Evolutionary conservation across 1,140 invertebrate genomes (phyloP).

Genomic region (Drosophila truncata): DNA sequence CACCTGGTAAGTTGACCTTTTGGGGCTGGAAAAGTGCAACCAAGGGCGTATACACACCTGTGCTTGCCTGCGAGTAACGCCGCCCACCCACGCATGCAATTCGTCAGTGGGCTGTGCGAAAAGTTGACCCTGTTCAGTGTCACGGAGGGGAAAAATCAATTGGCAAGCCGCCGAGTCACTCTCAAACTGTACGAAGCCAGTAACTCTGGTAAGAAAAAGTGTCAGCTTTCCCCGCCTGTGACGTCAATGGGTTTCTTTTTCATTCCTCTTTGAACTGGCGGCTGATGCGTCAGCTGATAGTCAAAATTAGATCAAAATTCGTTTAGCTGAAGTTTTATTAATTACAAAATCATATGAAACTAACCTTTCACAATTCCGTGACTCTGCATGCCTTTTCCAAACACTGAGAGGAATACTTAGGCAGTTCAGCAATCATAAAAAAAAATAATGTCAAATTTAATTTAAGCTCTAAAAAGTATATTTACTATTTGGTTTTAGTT

Average conservation of each 20-base stretch:
- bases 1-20: slow-evolving; percentile 89
- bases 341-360: slow-evolving; percentile 4
- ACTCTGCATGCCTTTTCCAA: slow-evolving; percentile 4
- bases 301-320: slow-evolving; percentile 2
- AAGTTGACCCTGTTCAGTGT: slow-evolving; percentile 75
- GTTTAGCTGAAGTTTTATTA: slow-evolving; percentile 10
- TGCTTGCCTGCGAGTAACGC: slow-evolving; percentile 8
- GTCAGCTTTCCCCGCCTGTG: slow-evolving; percentile 31
- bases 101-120: slow-evolving; percentile 18
- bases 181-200: slow-evolving; percentile 50
- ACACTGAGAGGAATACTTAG: slow-evolving; percentile 2
- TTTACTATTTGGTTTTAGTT: too few species aligned
- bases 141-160: slow-evolving; percentile 79
- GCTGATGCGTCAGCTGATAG: slow-evolving; percentile 29
- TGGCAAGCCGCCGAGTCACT: slow-evolving; percentile 25
- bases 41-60: slow-evolving; percentile 18
- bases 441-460: not conserved
- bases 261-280: not conserved
- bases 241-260: slow-evolving; percentile 33
- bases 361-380: slow-evolving; percentile 35
- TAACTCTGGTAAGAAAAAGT: slow-evolving; percentile 3
- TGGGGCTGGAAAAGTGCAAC: slow-evolving; percentile 1
- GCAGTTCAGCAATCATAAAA: not conserved
- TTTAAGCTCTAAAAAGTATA: too few species aligned
- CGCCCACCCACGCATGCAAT: slow-evolving; percentile 48